These are phyloP conservation scores for Iguana delicatissima DNA, from an alignment of 2,797 vertebrate genomes.

Conservation along the genomic window DNA sequence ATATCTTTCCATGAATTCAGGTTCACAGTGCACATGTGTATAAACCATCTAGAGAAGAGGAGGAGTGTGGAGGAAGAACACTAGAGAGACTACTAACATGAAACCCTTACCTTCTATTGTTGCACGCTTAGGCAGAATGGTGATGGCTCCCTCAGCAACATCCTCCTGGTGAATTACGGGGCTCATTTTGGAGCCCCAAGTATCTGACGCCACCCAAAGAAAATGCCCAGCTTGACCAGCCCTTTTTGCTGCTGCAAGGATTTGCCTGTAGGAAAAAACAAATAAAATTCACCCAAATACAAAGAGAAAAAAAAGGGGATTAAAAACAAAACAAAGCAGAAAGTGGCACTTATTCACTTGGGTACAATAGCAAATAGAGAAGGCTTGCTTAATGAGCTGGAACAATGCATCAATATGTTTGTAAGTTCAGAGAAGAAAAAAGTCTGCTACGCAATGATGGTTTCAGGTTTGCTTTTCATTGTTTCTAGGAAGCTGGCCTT, in stretches of 20 bases:
- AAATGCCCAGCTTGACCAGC: slow-evolving; percentile 93
- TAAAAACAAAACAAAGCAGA: neutral
- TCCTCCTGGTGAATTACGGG: slow-evolving; percentile 90
- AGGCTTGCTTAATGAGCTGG: neutral
- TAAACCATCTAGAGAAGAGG: neutral
- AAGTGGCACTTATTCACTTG: accelerated
- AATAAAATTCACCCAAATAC: neutral
- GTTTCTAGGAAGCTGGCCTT: neutral
- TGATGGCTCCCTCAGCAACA: slow-evolving; percentile 91
- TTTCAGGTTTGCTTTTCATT: neutral
- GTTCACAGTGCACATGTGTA: accelerated
- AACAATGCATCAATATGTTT: slow-evolving; percentile 11
- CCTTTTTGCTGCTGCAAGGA: slow-evolving; percentile 93
- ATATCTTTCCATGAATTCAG: accelerated
- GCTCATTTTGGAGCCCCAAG: slow-evolving; percentile 92
- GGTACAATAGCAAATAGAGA: accelerated
- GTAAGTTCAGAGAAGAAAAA: slow-evolving; percentile 19
- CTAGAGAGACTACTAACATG: neutral
- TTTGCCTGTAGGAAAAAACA: slow-evolving; percentile 83
- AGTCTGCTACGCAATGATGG: accelerated
- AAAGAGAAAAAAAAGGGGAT: neutral
- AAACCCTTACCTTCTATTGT: slow-evolving; percentile 88
- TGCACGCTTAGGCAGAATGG: slow-evolving; percentile 93
- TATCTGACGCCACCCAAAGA: slow-evolving; percentile 96
- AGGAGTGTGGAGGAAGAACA: no score